These are phyloP conservation scores for Metaphire vulgaris DNA, from an alignment of 1,140 invertebrate species.

Conservation along the genomic window DNA sequence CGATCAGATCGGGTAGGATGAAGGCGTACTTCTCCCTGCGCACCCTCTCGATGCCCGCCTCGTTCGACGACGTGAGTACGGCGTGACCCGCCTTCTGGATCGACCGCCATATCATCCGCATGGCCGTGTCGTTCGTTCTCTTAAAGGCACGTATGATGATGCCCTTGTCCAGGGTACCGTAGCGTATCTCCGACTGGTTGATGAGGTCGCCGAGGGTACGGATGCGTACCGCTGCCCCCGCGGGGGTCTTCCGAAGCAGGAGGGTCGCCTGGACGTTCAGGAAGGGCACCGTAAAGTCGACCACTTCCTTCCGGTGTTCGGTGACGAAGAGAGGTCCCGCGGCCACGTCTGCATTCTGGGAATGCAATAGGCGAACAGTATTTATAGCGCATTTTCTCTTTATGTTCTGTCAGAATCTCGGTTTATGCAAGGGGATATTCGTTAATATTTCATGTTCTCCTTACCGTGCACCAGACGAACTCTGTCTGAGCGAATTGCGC, in stretches of 20 bases:
- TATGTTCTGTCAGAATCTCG: no score
- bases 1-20: constrained; percentile 17
- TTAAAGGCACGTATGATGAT: constrained; percentile 17
- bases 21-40: constrained; percentile 16
- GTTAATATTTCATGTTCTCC: no score
- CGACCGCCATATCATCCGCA: constrained; percentile 2
- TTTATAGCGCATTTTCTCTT: no score
- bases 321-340: constrained; percentile 25
- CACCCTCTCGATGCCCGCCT: constrained; percentile 16
- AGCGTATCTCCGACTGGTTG: constrained; percentile 19
- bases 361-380: no score
- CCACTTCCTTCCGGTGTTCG: constrained; percentile 12
- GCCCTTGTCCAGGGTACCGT: constrained; percentile 14
- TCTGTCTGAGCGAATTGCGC: no score
- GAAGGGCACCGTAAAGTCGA: constrained; percentile 30
- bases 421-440: no score
- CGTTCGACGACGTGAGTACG: constrained; percentile 18
- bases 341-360: constrained; percentile 26
- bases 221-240: constrained; percentile 30
- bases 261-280: constrained; percentile 24
- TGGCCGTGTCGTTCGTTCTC: constrained; percentile 15
- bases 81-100: neutral
- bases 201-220: constrained; percentile 22
- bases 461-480: no score
- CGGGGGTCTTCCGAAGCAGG: constrained; percentile 53